Percentiles rank a stretch among this genome's conserved stretches.
Evolutionary conservation across 2,888 invertebrate genomes (phyloP).

Genomic region (Xestia rhomboidea): DNA sequence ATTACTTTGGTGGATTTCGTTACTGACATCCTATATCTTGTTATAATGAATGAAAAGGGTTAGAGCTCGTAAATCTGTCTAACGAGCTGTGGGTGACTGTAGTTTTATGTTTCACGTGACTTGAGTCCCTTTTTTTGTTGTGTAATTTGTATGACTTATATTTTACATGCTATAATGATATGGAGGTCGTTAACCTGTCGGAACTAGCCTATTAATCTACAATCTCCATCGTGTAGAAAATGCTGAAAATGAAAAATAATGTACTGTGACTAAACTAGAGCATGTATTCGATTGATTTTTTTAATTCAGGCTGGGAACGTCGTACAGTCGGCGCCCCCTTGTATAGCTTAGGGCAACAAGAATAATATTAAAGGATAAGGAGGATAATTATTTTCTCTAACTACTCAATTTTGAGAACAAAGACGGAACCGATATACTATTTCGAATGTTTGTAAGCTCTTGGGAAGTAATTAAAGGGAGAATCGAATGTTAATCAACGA

Average conservation of each 20-base stretch:
- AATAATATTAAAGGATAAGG: neutral
- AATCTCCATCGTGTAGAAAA: too few species aligned
- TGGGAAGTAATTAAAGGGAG: neutral
- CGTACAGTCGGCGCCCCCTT: too few species aligned
- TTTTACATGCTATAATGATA: too few species aligned
- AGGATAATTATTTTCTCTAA: neutral
- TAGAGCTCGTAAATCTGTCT: constrained; percentile 11
- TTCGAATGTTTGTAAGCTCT: neutral
- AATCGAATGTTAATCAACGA: constrained; percentile 44
- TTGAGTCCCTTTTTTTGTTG: neutral
- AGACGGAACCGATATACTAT: neutral
- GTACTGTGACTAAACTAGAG: too few species aligned
- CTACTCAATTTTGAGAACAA: neutral
- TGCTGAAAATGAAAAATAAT: too few species aligned
- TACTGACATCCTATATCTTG: constrained; percentile 2
- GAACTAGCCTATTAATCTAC: too few species aligned
- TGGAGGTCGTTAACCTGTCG: too few species aligned
- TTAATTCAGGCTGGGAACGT: too few species aligned
- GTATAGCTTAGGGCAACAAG: neutral
- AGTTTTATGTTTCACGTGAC: neutral
- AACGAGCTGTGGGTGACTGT: neutral
- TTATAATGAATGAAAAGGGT: constrained; percentile 26
- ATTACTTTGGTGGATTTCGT: neutral
- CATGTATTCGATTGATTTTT: too few species aligned
- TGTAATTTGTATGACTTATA: neutral